Percentiles rank a stretch among this genome's conserved stretches.
phyloP scores from a whole-genome alignment of 1,140 invertebrate species.

The Cecropterus lyciades region DNA sequence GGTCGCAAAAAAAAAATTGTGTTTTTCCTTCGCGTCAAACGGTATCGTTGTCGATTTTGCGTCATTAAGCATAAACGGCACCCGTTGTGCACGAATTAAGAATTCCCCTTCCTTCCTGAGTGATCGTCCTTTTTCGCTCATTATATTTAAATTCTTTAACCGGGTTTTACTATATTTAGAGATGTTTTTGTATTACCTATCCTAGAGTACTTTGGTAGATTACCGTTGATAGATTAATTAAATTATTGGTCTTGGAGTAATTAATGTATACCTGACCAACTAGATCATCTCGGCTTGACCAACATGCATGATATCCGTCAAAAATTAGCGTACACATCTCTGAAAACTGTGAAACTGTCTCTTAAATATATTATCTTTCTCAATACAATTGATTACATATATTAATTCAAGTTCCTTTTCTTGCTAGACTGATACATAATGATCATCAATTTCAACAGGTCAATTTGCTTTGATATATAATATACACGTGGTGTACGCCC shows the following conservation, averaged over 20 bases:
- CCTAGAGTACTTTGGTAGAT: too few relatives aligned
- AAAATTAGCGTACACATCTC: neutral
- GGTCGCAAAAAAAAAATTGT: conserved; percentile 1
- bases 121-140: neutral
- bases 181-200: too few relatives aligned
- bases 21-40: conserved; percentile 23
- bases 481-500: neutral
- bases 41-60: conserved; percentile 24
- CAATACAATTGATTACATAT: neutral
- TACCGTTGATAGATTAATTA: too few relatives aligned
- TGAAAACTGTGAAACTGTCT: neutral
- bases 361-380: neutral
- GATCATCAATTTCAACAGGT: conserved; percentile 27
- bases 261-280: too few relatives aligned
- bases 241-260: too few relatives aligned
- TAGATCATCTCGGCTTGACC: too few relatives aligned
- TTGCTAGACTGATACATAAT: neutral
- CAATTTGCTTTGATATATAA: conserved; percentile 27
- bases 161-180: too few relatives aligned
- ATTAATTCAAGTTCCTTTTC: conserved; percentile 1
- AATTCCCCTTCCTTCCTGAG: neutral
- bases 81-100: conserved; percentile 13
- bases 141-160: neutral
- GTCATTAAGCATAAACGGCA: conserved; percentile 10
- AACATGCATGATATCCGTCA: neutral